Percentiles rank a stretch among this genome's conserved stretches.
phyloP scores from a whole-genome alignment of 2,113 vertebrate species.

The Cynocephalus volans region DNA sequence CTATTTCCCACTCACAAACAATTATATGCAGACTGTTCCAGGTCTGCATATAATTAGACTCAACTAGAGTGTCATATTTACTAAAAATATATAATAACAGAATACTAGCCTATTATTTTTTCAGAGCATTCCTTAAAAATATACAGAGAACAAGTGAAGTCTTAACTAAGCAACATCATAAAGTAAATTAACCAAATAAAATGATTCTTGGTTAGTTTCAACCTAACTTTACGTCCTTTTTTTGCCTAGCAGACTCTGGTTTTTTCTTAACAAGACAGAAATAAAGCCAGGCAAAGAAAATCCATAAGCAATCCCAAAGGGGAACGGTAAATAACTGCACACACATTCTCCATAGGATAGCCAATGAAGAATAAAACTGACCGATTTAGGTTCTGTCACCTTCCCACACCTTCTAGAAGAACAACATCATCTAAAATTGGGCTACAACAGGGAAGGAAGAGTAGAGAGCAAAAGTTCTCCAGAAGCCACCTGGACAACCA shows the following conservation, averaged over 20 bases:
- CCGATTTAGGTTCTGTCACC: background rate
- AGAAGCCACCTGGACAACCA: background rate
- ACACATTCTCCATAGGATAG: too few relatives aligned
- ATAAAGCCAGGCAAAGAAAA: constrained; percentile 38
- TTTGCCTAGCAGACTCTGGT: background rate
- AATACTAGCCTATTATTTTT: constrained; percentile 69
- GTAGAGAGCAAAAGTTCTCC: background rate
- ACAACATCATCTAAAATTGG: background rate
- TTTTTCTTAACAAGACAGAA: constrained; percentile 38
- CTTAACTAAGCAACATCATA: constrained; percentile 17
- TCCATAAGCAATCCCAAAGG: background rate
- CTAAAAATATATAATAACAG: constrained; percentile 72
- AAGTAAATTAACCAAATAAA: constrained; percentile 32
- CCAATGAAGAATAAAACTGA: background rate
- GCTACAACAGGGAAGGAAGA: background rate
- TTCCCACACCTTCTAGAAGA: background rate
- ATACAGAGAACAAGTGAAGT: constrained; percentile 57
- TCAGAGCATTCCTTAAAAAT: constrained; percentile 39
- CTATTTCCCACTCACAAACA: constrained; percentile 79
- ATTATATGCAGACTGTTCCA: constrained; percentile 78
- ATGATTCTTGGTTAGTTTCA: background rate
- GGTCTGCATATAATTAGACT: constrained; percentile 69
- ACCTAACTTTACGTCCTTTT: background rate
- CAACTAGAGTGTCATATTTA: constrained; percentile 79
- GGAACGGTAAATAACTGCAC: background rate